phyloP scores from a whole-genome alignment of 2,797 vertebrate species.

The Loris lydekkerianus region DNA sequence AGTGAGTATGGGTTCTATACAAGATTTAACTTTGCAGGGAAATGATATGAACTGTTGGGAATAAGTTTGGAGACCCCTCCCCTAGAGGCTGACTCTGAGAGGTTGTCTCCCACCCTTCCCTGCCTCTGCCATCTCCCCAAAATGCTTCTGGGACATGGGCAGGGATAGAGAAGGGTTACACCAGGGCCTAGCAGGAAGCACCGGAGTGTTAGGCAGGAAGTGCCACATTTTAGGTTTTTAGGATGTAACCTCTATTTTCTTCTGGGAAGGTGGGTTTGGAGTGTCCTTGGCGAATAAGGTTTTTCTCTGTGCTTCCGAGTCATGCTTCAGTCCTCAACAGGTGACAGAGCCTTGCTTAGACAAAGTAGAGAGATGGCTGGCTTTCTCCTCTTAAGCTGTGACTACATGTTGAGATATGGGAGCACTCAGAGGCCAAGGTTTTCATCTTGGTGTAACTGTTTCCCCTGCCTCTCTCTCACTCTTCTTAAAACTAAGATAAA shows the following conservation, averaged over 20 bases:
- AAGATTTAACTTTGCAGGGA: background rate
- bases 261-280: background rate
- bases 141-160: background rate
- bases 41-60: background rate
- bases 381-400: background rate
- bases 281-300: background rate
- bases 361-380: background rate
- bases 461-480: background rate
- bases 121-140: background rate
- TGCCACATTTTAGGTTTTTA: background rate
- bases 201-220: background rate
- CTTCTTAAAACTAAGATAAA: background rate
- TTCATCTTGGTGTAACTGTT: background rate
- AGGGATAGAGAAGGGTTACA: background rate
- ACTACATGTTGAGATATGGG: background rate
- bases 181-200: background rate
- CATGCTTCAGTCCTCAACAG: background rate
- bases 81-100: background rate
- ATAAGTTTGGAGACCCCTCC: background rate
- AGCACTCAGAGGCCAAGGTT: background rate
- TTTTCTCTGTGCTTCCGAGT: background rate
- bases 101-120: no score
- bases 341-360: background rate
- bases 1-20: background rate
- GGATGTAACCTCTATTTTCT: background rate